phyloP scores from a whole-genome alignment of 2,113 vertebrate genomes.

The Entelurus aequoreus region DNA sequence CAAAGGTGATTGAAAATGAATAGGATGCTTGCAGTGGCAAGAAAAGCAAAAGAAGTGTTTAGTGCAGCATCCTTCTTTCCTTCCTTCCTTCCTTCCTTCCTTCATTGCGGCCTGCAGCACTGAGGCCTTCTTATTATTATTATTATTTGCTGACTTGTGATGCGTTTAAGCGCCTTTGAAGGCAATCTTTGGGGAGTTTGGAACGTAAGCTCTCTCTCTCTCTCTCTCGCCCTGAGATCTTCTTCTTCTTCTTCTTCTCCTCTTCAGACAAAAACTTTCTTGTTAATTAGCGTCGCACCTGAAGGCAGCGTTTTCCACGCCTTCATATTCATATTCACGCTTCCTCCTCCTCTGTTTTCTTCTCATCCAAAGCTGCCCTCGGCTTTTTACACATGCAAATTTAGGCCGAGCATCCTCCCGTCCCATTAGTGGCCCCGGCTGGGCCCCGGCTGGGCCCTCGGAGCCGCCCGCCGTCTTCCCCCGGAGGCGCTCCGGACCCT shows the following conservation, averaged over 20 bases:
- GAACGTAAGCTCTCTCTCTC: constrained; percentile 71
- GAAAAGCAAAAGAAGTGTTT: too few relatives aligned
- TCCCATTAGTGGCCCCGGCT: constrained; percentile 61
- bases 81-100: constrained; percentile 25
- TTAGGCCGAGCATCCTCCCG: constrained; percentile 65
- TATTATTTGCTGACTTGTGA: constrained; percentile 74
- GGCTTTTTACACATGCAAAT: constrained; percentile 67
- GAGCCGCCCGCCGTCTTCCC: constrained; percentile 39
- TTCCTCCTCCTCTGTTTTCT: constrained; percentile 65
- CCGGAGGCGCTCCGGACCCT: constrained; percentile 59
- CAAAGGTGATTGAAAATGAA: too few relatives aligned
- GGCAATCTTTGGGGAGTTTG: constrained; percentile 74
- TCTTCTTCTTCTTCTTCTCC: constrained; percentile 60
- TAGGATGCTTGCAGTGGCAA: too few relatives aligned
- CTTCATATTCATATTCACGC: constrained; percentile 62
- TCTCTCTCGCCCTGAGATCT: not conserved
- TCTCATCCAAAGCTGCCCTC: constrained; percentile 65
- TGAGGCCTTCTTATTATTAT: constrained; percentile 66
- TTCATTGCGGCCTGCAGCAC: constrained; percentile 44
- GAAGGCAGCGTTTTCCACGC: constrained; percentile 67
- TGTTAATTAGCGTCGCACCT: constrained; percentile 77
- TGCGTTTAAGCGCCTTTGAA: constrained; percentile 71
- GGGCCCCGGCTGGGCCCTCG: constrained; percentile 45
- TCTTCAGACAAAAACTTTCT: constrained; percentile 69
- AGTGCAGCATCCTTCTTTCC: too few relatives aligned